Percentiles rank a stretch among this genome's conserved stretches.
Conservation (phyloP, 2,113 vertebrate genomes). For the Morone saxatilis region DNA sequence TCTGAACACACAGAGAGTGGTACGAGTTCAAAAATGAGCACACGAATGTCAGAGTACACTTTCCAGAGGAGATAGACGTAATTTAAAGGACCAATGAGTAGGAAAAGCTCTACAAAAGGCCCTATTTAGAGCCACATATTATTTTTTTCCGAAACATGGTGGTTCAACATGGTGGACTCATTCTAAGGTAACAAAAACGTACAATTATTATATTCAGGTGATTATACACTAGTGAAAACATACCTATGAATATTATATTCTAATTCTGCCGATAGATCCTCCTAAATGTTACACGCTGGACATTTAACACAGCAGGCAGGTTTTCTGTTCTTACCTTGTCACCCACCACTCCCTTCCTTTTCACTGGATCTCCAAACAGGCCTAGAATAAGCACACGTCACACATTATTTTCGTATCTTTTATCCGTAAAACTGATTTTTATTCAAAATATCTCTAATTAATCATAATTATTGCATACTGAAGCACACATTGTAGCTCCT, state of each 20-base stretch:
- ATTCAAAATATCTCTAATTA: neutral
- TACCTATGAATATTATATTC: too few relatives aligned
- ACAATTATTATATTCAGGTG: too few relatives aligned
- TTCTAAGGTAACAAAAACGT: too few relatives aligned
- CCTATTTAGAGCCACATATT: neutral
- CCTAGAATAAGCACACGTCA: constrained; percentile 78
- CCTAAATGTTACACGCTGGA: too few relatives aligned
- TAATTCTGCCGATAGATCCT: too few relatives aligned
- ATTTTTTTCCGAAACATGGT: too few relatives aligned
- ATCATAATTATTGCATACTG: neutral
- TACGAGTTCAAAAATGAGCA: neutral
- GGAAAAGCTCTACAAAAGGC: too few relatives aligned
- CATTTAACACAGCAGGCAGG: too few relatives aligned
- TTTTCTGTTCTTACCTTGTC: constrained; percentile 88
- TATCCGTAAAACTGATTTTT: neutral
- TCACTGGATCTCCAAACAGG: constrained; percentile 90
- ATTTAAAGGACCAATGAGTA: too few relatives aligned
- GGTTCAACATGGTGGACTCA: too few relatives aligned
- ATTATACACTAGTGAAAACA: too few relatives aligned
- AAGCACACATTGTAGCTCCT: neutral
- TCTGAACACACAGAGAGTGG: constrained; percentile 79
- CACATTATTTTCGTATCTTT: neutral
- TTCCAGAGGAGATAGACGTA: neutral
- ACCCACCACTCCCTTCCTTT: constrained; percentile 90
- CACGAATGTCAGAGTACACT: neutral